Evolutionary conservation across 92 coral and sea anemone genomes (phyloP), one percentile per base, ranked within the genome.

Genomic region (Porites cylindrica): DNA sequence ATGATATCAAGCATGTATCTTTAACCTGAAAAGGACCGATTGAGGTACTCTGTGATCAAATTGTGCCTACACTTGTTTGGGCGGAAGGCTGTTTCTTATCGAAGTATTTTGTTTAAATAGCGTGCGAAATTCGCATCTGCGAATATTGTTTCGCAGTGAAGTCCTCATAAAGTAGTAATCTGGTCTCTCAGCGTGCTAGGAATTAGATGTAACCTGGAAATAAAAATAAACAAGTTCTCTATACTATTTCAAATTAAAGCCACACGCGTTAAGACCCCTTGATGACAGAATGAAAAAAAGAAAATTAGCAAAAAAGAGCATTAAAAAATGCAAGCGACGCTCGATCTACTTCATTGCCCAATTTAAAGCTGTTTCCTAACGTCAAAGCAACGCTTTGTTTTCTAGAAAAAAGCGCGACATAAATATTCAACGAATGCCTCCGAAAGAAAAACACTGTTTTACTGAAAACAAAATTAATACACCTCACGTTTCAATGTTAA

Each of bases 101-200:
- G 88, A 53, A 63, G 66, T 82, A 78, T 90, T 86, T 93, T 89
- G 81, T 90, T 90, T 52, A 75, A 87, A 88, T 82, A 87, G 91
- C 98, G 98, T 95, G 98, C 96, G 98, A 95, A 95, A 76, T 61
- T 16, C 76, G 84, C 98, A 95, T 92, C 98, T 95, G 98, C 67
- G 72, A 32, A 77, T 88, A 88, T 95, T 95, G 96, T 95, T 88
- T 81, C 81, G 38, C 50, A 66, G 67, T 66, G 79, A 24, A 82
- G 85, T 76, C 81, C 82, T 78, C 66, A 77, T 71, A 82, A 90
- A 87, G 76, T 85, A 47, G 80, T 72, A 66, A 85, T 85, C 83
- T 77, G 51, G 18, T 65, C 80, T 79, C 96, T 29, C 92, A 88
- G 82, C 88, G 93, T 88, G 98, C 89, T 73, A 65, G 71, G 89